A percentile compares a stretch with the other conserved stretches of the same genome.
Conservation (phyloP, 2,888 invertebrate species). For the Onthophagus sagittarius region DNA sequence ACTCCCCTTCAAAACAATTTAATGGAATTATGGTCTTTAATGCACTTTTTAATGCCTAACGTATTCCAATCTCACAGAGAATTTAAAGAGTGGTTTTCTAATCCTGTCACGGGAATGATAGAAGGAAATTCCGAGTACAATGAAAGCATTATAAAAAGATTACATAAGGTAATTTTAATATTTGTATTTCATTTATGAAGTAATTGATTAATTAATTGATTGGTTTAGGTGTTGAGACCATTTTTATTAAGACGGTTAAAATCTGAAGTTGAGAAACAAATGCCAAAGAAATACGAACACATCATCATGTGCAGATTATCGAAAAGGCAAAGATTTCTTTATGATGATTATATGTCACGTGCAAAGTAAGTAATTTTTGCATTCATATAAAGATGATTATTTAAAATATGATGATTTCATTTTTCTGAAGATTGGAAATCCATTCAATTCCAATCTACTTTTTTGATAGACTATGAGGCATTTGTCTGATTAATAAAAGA, state of each 20-base stretch:
- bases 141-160: conserved; percentile 79
- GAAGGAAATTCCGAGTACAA: conserved; percentile 91
- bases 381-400: background rate
- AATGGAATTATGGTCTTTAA: conserved; percentile 95
- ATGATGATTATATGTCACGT: conserved; percentile 99
- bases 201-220: conserved; percentile 24
- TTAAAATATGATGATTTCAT: background rate
- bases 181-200: background rate
- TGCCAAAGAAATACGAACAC: conserved; percentile 96
- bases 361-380: conserved; percentile 66
- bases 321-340: conserved; percentile 92
- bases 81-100: conserved; percentile 98
- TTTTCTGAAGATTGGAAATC: conserved; percentile 35
- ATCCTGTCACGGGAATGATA: conserved; percentile 94
- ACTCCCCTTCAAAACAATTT: conserved; percentile 95
- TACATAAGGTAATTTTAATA: conserved; percentile 71
- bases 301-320: conserved; percentile 90
- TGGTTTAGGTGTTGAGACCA: conserved; percentile 76
- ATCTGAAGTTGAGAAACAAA: conserved; percentile 93
- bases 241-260: conserved; percentile 90
- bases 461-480: conserved; percentile 36
- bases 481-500: conserved; percentile 35
- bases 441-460: conserved; percentile 35
- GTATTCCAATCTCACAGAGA: conserved; percentile 95
- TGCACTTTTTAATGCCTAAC: conserved; percentile 98